phyloP scores from a whole-genome alignment of 1,140 invertebrate species.

The Drosophila grimshawi region DNA sequence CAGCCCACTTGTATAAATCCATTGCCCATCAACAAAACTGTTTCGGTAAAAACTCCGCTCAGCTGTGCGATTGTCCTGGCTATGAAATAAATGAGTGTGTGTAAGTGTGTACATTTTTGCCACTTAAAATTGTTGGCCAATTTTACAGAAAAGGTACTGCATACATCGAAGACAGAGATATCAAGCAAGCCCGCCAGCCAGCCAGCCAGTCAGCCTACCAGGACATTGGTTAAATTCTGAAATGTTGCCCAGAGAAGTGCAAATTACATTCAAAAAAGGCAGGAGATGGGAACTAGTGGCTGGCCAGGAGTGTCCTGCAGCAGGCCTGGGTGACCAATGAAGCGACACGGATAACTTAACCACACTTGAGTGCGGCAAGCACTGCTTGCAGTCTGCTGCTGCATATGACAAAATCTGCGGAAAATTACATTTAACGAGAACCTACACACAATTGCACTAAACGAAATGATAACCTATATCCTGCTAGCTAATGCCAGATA shows the following conservation, averaged over 20 bases:
- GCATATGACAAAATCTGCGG: conserved; percentile 67
- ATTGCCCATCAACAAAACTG: conserved; percentile 39
- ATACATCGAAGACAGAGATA: conserved; percentile 63
- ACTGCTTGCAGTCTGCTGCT: conserved; percentile 40
- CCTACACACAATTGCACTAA: background rate
- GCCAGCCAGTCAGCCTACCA: conserved; percentile 8
- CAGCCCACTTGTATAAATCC: background rate
- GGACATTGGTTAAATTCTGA: conserved; percentile 45
- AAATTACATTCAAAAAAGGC: conserved; percentile 59
- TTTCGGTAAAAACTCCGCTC: conserved; percentile 23
- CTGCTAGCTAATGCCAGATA: conserved; percentile 17
- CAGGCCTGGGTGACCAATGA: conserved; percentile 15
- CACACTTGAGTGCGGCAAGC: conserved; percentile 34
- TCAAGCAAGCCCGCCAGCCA: conserved; percentile 23
- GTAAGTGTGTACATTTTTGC: conserved; percentile 10
- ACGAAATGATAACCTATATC: background rate
- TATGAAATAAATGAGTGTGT: background rate
- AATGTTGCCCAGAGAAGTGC: conserved; percentile 29
- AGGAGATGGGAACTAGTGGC: conserved; percentile 4
- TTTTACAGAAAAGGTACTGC: conserved; percentile 36
- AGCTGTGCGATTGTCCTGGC: background rate
- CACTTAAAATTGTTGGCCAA: conserved; percentile 40
- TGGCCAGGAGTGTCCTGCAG: background rate
- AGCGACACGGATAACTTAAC: conserved; percentile 62
- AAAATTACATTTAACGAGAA: conserved; percentile 67